A percentile compares a stretch with the other conserved stretches of the same genome.
These are phyloP conservation scores for Chelidonichthys spinosus DNA, from an alignment of 2,797 vertebrate species.

Conservation along the genomic window DNA sequence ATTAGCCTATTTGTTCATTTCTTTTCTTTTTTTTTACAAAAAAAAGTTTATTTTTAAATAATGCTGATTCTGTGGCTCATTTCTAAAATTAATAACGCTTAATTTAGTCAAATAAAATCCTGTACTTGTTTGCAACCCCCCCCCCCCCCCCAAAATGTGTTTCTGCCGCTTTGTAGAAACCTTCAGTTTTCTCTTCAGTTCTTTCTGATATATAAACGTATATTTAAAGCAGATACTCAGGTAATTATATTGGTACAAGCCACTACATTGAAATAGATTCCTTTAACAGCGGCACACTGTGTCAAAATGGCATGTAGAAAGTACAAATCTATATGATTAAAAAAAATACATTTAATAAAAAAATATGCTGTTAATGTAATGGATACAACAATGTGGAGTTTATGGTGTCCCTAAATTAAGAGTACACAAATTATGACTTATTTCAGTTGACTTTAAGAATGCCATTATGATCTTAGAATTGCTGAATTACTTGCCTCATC, in stretches of 20 bases:
- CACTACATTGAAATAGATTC: background rate
- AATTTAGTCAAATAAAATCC: too few relatives aligned
- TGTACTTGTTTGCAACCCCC: too few relatives aligned
- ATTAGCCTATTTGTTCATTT: too few relatives aligned
- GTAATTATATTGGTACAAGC: background rate
- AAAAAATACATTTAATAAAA: background rate
- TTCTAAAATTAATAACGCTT: too few relatives aligned
- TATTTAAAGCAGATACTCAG: background rate
- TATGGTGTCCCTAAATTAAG: slow-evolving; percentile 4
- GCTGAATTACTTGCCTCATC: background rate
- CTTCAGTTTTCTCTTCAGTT: background rate
- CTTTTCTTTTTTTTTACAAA: too few relatives aligned
- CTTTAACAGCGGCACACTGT: background rate
- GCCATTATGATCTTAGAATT: background rate
- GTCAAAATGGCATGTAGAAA: background rate
- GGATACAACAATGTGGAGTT: background rate
- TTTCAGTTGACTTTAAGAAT: background rate
- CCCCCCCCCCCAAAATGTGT: too few relatives aligned
- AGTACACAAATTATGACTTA: background rate
- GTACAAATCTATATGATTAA: background rate
- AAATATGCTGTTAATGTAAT: background rate
- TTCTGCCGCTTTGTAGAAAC: too few relatives aligned
- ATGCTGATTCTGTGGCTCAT: background rate
- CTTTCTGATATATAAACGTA: background rate
- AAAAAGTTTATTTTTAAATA: background rate